Conservation (phyloP, 2,888 invertebrate species). For the Chrysomela aeneicollis region DNA sequence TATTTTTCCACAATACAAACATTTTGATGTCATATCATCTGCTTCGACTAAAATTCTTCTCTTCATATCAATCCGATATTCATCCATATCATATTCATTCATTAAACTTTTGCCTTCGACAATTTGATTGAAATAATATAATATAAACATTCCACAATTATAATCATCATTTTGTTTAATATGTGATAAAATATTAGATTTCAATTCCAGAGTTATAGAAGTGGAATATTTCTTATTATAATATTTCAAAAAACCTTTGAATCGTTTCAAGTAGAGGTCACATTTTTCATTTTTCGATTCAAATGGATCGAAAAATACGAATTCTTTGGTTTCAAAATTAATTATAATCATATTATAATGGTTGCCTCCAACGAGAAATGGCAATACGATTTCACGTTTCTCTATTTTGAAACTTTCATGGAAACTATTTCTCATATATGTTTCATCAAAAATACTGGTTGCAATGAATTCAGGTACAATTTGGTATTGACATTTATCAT, state of each 20-base stretch:
- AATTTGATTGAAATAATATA: not conserved
- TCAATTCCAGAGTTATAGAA: not conserved
- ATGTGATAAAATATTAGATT: not conserved
- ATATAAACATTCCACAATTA: too few species aligned
- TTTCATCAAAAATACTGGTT: too few species aligned
- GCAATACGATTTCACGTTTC: not conserved
- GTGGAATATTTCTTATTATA: not conserved
- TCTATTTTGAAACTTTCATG: not conserved
- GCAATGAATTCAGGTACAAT: too few species aligned
- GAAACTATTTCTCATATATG: too few species aligned
- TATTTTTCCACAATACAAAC: slow-evolving; percentile 6
- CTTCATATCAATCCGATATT: too few species aligned
- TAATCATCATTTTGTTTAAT: not conserved
- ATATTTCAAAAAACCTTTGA: not conserved
- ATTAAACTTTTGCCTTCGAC: too few species aligned
- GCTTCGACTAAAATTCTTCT: too few species aligned
- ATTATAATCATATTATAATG: not conserved
- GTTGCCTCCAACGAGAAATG: not conserved
- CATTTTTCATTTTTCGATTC: not conserved
- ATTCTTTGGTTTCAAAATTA: not conserved
- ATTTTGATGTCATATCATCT: too few species aligned
- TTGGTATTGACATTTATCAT: not conserved
- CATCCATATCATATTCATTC: too few species aligned
- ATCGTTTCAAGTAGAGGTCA: not conserved
- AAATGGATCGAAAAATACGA: not conserved